phyloP scores from a whole-genome alignment of 1,140 invertebrate genomes.

The Drosophila tani region DNA sequence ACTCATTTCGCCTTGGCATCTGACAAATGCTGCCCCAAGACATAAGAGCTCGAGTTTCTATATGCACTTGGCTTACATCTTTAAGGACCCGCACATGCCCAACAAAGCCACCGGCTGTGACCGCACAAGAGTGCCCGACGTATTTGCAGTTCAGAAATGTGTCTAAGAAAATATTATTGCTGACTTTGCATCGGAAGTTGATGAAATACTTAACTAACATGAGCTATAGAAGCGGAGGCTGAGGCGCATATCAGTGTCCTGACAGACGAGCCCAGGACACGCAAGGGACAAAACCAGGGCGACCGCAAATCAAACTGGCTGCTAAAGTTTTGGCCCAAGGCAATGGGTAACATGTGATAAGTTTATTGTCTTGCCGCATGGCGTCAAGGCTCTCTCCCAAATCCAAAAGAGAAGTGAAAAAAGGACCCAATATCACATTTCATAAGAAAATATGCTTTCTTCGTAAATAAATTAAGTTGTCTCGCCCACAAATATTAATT shows the following conservation, averaged over 20 bases:
- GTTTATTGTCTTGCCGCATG: slow-evolving; percentile 81
- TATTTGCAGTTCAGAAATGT: slow-evolving; percentile 53
- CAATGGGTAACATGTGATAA: slow-evolving; percentile 77
- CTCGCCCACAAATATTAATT: slow-evolving; percentile 83
- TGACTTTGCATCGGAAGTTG: slow-evolving; percentile 63
- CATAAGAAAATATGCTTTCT: slow-evolving; percentile 69
- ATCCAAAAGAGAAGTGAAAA: slow-evolving; percentile 27
- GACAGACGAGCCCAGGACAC: slow-evolving; percentile 50
- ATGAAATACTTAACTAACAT: slow-evolving; percentile 63
- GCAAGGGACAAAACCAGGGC: slow-evolving; percentile 32
- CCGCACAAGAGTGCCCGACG: slow-evolving; percentile 46
- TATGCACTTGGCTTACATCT: slow-evolving; percentile 49
- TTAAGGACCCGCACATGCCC: slow-evolving; percentile 45
- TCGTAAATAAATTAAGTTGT: slow-evolving; percentile 82
- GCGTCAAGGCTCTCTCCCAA: slow-evolving; percentile 20
- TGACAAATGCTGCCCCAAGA: slow-evolving; percentile 70
- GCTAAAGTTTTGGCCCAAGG: slow-evolving; percentile 68
- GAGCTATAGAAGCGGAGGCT: slow-evolving; percentile 19
- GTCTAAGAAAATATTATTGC: slow-evolving; percentile 79
- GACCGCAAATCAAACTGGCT: slow-evolving; percentile 79
- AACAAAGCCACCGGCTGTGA: slow-evolving; percentile 39
- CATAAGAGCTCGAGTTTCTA: slow-evolving; percentile 40
- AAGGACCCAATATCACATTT: slow-evolving; percentile 75
- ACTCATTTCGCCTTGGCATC: slow-evolving; percentile 29
- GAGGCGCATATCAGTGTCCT: slow-evolving; percentile 74